Evolutionary conservation across 2,113 vertebrate species (phyloP).

Genomic region (Phrynosoma blainvillii): DNA sequence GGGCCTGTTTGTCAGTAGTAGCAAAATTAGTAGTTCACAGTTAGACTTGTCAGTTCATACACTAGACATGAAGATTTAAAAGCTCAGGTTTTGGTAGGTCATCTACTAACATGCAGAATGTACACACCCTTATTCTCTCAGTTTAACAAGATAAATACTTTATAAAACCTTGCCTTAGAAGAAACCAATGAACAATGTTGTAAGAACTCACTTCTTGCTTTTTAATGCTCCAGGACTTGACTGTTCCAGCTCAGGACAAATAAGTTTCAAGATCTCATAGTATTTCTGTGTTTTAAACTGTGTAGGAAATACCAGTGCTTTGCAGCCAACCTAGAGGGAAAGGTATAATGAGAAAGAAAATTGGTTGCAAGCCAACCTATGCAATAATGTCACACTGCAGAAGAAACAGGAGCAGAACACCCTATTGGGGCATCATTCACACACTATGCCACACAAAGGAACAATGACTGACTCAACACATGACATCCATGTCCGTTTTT

Average conservation of each 20-base stretch:
- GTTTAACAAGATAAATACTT: slow-evolving; percentile 10
- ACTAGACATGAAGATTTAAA: no score
- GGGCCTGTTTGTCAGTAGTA: no score
- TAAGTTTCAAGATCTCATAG: slow-evolving; percentile 85
- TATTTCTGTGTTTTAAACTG: slow-evolving; percentile 90
- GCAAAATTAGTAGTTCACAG: neutral
- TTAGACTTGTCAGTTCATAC: no score
- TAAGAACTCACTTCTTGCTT: slow-evolving; percentile 83
- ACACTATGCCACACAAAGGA: neutral
- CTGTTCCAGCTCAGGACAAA: slow-evolving; percentile 88
- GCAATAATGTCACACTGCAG: neutral
- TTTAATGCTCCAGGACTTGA: slow-evolving; percentile 82
- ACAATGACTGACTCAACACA: neutral
- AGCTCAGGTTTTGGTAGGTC: no score
- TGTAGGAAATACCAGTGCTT: slow-evolving; percentile 86
- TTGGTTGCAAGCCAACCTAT: rapidly evolving
- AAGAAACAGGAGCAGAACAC: neutral
- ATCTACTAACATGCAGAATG: no score
- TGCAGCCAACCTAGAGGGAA: slow-evolving; percentile 86
- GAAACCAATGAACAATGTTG: neutral
- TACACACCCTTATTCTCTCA: neutral
- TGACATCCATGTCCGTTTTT: neutral
- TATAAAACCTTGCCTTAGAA: neutral
- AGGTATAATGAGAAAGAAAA: slow-evolving; percentile 36
- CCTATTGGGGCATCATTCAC: neutral